Evolutionary conservation across 2,113 vertebrate species (phyloP).

Genomic region (Cheirogaleus medius): DNA sequence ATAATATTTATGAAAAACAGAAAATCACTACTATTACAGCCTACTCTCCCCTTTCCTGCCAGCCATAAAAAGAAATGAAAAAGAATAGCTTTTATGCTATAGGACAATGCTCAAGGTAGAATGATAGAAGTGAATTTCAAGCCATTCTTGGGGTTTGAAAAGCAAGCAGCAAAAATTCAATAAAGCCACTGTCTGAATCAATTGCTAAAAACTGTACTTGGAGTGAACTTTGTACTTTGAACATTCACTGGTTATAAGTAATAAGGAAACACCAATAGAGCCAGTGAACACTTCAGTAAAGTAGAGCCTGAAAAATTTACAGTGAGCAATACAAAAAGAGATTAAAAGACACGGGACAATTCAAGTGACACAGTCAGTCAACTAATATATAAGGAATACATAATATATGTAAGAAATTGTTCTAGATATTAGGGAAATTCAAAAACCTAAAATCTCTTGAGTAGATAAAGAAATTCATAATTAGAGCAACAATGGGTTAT

Average conservation of each 20-base stretch:
- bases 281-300: neutral
- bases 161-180: neutral
- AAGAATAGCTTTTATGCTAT: neutral
- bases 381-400: neutral
- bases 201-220: neutral
- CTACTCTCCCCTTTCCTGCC: accelerated
- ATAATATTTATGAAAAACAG: neutral
- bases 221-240: neutral
- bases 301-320: neutral
- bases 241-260: neutral
- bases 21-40: neutral
- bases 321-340: neutral
- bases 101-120: neutral
- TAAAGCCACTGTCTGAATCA: neutral
- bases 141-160: neutral
- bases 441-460: neutral
- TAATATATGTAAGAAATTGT: neutral
- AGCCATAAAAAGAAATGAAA: neutral
- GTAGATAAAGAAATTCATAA: neutral
- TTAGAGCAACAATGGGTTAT: neutral
- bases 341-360: neutral
- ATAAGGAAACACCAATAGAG: neutral
- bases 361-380: neutral
- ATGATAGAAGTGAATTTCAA: neutral
- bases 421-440: neutral